Conservation (phyloP, 2,113 vertebrate species). For the Actenoides lindsayi region DNA sequence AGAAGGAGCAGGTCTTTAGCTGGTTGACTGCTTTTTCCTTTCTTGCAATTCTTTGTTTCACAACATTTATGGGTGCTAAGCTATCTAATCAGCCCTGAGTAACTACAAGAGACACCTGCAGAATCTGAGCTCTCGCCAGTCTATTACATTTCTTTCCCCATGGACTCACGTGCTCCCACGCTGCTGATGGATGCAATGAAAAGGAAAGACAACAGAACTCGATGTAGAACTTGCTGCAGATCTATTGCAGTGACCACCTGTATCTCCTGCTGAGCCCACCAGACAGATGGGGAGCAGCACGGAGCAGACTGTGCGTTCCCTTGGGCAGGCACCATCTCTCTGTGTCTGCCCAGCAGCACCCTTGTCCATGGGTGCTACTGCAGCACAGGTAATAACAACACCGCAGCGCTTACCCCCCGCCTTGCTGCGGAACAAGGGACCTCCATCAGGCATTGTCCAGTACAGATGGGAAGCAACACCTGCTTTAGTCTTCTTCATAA, state of each 20-base stretch:
- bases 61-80: not conserved
- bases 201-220: not conserved
- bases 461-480: not conserved
- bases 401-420: not conserved
- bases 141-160: not conserved
- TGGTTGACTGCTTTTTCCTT: not conserved
- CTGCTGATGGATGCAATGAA: not conserved
- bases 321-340: rapidly evolving
- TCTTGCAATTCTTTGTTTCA: conserved; percentile 26
- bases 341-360: not conserved
- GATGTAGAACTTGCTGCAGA: not conserved
- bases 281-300: not conserved
- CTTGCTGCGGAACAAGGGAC: not conserved
- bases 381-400: not conserved
- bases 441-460: not conserved
- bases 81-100: conserved; percentile 13
- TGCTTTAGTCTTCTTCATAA: not conserved
- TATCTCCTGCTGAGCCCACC: not conserved
- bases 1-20: not conserved
- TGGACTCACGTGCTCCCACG: not conserved
- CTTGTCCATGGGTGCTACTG: not conserved
- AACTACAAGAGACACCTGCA: conserved; percentile 37
- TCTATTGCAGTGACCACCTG: not conserved
- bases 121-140: conserved; percentile 34
- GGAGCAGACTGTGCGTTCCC: not conserved